phyloP scores from a whole-genome alignment of 2,888 invertebrate species.

The Proisotoma minuta region DNA sequence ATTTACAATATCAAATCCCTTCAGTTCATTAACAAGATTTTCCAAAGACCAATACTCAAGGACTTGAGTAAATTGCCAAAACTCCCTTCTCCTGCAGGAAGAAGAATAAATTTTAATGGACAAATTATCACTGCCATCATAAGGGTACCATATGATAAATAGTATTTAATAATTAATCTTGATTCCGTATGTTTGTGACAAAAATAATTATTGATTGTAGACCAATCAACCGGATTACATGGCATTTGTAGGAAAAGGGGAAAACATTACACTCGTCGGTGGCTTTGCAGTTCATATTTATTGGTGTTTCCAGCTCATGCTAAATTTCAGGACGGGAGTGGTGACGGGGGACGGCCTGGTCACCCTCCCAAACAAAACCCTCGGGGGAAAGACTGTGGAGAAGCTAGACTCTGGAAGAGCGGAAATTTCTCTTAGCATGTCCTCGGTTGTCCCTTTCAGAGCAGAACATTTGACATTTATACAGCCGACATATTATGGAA shows the following conservation, averaged over 20 bases:
- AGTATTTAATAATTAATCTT: background rate
- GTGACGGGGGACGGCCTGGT: constrained; percentile 16
- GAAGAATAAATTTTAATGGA: constrained; percentile 13
- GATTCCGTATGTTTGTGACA: background rate
- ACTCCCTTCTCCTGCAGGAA: background rate
- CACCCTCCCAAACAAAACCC: constrained; percentile 6
- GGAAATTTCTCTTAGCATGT: constrained; percentile 19
- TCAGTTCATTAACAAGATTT: background rate
- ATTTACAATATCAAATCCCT: constrained; percentile 11
- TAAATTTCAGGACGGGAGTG: constrained; percentile 24
- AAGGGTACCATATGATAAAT: constrained; percentile 3
- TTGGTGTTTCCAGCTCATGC: constrained; percentile 17
- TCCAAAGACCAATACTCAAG: background rate
- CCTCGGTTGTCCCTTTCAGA: constrained; percentile 6
- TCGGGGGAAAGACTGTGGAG: constrained; percentile 13
- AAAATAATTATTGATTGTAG: constrained; percentile 4
- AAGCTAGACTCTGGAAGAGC: constrained; percentile 13
- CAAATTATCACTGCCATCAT: constrained; percentile 11
- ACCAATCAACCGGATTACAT: constrained; percentile 10
- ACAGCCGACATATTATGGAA: constrained; percentile 16
- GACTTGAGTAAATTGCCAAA: background rate
- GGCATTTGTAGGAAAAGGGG: background rate
- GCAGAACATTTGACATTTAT: constrained; percentile 19
- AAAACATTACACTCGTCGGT: background rate
- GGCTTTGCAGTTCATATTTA: constrained; percentile 10